A percentile compares a stretch with the other conserved stretches of the same genome.
These are phyloP conservation scores for Schrankia costaestrigalis DNA, from an alignment of 2,888 invertebrate genomes.

Conservation along the genomic window DNA sequence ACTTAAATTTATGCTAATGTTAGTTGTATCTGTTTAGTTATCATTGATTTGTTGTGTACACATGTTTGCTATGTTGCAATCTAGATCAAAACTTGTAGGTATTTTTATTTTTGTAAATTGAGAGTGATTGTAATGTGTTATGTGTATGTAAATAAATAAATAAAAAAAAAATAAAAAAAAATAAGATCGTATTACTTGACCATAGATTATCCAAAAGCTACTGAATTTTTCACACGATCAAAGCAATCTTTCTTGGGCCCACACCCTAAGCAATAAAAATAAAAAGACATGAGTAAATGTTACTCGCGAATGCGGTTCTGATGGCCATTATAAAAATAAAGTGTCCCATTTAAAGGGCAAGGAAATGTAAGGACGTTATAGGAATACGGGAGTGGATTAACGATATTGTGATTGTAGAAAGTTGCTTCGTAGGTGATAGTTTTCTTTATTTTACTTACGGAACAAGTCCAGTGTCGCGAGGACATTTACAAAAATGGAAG, in stretches of 20 bases:
- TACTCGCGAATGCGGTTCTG: constrained; percentile 58
- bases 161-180: constrained; percentile 1
- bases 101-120: too few relatives aligned
- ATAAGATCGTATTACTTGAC: constrained; percentile 8
- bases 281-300: constrained; percentile 70
- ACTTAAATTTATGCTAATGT: too few relatives aligned
- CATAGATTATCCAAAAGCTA: constrained; percentile 9
- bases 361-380: constrained; percentile 39
- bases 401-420: constrained; percentile 1
- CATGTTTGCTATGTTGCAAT: too few relatives aligned
- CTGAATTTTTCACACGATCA: constrained; percentile 50
- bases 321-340: constrained; percentile 56
- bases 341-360: constrained; percentile 72
- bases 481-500: too few relatives aligned
- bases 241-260: constrained; percentile 40
- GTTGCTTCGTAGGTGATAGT: too few relatives aligned
- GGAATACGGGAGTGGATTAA: constrained; percentile 5
- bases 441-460: too few relatives aligned
- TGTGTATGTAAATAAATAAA: too few relatives aligned
- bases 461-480: background rate
- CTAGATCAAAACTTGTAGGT: too few relatives aligned
- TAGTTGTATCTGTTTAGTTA: too few relatives aligned
- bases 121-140: too few relatives aligned
- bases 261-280: constrained; percentile 63
- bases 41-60: too few relatives aligned